Evolutionary conservation across 2,888 invertebrate species (phyloP), one percentile per base, ranked within the genome.

Genomic region (Ochlodes sylvanus): DNA sequence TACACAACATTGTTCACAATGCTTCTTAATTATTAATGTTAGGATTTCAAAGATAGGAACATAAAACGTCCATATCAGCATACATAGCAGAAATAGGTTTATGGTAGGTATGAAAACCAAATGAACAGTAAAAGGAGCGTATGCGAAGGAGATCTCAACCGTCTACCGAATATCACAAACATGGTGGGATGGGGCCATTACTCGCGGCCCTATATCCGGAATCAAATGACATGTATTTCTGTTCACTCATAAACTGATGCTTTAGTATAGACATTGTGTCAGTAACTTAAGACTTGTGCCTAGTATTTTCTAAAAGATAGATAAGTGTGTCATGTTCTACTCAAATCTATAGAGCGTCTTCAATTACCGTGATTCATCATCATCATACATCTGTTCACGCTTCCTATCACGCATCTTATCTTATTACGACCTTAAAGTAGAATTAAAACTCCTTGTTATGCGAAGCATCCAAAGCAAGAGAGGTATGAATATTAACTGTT

Each of bases 121-220:
- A 86, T 84, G 83, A 86, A 82, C 80, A 77, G 83, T 76, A 77
- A 81, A 74, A 81, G 75, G 76, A 81, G 82, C 77, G 83, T 80
- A 75, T 76, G 74, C 81, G 79, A 77, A 86, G 90, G 88, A 90
- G 88, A 90, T 88, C 87, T 87, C 84, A 84, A 82, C 84, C 86
- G 84, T 84, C 87, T 50, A 50, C 17, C 84, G 77, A 81, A 86
- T 83, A 85, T 86, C 89, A 88, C 80, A 88, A 2, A 63, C 71
- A 72, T 70, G 70, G 71, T 70, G 75, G 71, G 72, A 76, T 72
- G 71, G 73, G 74, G 84, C 87, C 85, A 72, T 73, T 72, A 73
- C 71, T 70, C 70, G 74, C 71, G 72, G 70, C 70, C 73, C 75
- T 72, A 77, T 77, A 76, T 76, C 77, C 77, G 77, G 68, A 70